These are phyloP conservation scores for Mesocentrotus franciscanus DNA, from an alignment of 53 echinoderm and acorn worm species.

Conservation along the genomic window DNA sequence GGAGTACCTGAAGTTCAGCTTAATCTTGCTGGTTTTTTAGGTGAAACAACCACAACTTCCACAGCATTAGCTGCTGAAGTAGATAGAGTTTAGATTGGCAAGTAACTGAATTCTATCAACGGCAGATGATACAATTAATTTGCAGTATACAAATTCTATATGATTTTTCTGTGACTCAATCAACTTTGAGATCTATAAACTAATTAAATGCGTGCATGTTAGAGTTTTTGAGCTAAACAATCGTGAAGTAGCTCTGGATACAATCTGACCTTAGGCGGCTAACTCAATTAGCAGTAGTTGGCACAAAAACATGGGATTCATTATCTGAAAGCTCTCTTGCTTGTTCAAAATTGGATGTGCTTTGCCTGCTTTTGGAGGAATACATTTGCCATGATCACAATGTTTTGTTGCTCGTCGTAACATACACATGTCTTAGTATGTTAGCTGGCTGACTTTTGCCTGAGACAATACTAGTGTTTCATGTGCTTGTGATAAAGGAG, in stretches of 20 bases:
- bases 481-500: neutral
- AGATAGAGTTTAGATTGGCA: neutral
- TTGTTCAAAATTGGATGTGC: slow-evolving; percentile 4
- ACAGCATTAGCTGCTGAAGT: neutral
- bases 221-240: slow-evolving; percentile 26
- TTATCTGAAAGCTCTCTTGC: neutral
- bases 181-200: neutral
- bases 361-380: neutral
- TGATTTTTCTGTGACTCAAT: neutral
- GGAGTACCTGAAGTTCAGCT: neutral
- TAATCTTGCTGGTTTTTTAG: neutral
- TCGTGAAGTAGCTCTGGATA: neutral
- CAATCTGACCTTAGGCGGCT: slow-evolving; percentile 26
- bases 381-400: slow-evolving; percentile 13
- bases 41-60: neutral
- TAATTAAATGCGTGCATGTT: neutral
- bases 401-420: neutral
- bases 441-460: neutral
- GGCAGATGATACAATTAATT: neutral
- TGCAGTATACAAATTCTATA: neutral
- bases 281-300: slow-evolving; percentile 25
- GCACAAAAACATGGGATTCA: slow-evolving; percentile 29
- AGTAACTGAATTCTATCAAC: neutral
- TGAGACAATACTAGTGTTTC: neutral
- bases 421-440: neutral